phyloP scores from a whole-genome alignment of 1,140 invertebrate species.

The Gryllus bimaculatus region DNA sequence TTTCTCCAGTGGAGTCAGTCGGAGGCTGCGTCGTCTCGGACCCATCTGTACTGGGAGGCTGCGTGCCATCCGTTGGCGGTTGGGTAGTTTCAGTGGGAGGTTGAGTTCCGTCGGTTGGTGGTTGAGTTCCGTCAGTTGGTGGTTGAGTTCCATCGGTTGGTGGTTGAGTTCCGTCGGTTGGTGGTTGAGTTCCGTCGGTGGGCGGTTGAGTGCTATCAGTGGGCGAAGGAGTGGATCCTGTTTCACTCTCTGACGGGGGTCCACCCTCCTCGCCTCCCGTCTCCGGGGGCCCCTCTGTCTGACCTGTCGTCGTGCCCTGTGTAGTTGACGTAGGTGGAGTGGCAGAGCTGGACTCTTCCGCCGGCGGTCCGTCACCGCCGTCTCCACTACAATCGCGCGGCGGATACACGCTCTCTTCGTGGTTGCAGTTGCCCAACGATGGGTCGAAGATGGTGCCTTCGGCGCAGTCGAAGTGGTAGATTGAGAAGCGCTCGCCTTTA shows the following conservation, averaged over 20 bases:
- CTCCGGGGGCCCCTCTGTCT: not conserved
- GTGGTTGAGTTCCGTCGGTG: slow-evolving; percentile 24
- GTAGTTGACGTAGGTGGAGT: not conserved
- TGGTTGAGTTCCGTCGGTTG: slow-evolving; percentile 13
- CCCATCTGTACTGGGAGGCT: not conserved
- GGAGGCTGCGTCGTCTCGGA: not conserved
- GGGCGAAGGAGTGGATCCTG: not conserved
- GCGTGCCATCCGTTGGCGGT: not conserved
- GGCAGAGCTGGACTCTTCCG: not conserved
- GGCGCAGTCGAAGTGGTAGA: slow-evolving; percentile 42
- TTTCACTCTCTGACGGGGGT: not conserved
- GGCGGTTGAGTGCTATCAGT: slow-evolving; percentile 23
- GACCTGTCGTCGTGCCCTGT: not conserved
- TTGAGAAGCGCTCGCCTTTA: slow-evolving; percentile 48
- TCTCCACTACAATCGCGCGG: slow-evolving; percentile 34
- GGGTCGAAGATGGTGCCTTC: slow-evolving; percentile 47
- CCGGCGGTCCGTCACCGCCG: not conserved
- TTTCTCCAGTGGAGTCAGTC: not conserved
- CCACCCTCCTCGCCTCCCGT: not conserved
- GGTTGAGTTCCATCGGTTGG: not conserved
- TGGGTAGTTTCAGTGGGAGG: not conserved
- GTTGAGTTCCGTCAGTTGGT: slow-evolving; percentile 23
- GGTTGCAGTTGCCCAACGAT: slow-evolving; percentile 40
- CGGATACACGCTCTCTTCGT: slow-evolving; percentile 43
- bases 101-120: slow-evolving; percentile 1